These are phyloP conservation scores for Lampris megalopsis DNA, from an alignment of 2,113 vertebrate genomes.

Conservation along the genomic window DNA sequence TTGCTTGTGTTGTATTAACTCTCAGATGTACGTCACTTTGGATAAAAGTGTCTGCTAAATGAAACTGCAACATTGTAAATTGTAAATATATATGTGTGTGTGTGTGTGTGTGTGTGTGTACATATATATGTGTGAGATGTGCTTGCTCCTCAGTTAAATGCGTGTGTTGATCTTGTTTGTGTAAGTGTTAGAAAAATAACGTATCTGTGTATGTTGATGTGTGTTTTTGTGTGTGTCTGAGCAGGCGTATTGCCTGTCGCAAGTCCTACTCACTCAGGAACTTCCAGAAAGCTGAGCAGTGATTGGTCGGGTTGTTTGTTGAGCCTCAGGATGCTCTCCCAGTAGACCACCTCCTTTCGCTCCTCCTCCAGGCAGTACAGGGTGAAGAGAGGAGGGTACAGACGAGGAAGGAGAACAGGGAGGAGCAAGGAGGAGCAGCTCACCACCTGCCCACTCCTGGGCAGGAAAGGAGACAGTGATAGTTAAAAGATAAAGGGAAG, in stretches of 20 bases:
- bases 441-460: slow-evolving; percentile 77
- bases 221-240: not conserved
- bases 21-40: too few relatives aligned
- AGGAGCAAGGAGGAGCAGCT: slow-evolving; percentile 91
- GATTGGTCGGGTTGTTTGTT: slow-evolving; percentile 93
- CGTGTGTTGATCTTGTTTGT: too few relatives aligned
- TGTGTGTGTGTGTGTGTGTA: not conserved
- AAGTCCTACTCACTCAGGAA: slow-evolving; percentile 85
- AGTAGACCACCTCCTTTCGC: slow-evolving; percentile 90
- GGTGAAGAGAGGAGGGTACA: slow-evolving; percentile 96
- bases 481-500: not conserved
- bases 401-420: slow-evolving; percentile 91
- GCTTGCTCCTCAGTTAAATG: too few relatives aligned
- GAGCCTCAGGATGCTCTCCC: slow-evolving; percentile 91
- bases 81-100: too few relatives aligned
- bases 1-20: too few relatives aligned
- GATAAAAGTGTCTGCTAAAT: too few relatives aligned
- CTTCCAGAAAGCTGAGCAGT: slow-evolving; percentile 91
- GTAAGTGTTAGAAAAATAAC: too few relatives aligned
- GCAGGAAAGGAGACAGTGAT: slow-evolving; percentile 8
- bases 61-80: too few relatives aligned
- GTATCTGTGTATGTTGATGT: not conserved
- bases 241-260: not conserved
- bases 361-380: slow-evolving; percentile 93
- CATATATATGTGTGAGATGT: not conserved